Evolutionary conservation across 2,797 vertebrate genomes (phyloP), one percentile per base, ranked within the genome.

Genomic region (Sus cebifrons): DNA sequence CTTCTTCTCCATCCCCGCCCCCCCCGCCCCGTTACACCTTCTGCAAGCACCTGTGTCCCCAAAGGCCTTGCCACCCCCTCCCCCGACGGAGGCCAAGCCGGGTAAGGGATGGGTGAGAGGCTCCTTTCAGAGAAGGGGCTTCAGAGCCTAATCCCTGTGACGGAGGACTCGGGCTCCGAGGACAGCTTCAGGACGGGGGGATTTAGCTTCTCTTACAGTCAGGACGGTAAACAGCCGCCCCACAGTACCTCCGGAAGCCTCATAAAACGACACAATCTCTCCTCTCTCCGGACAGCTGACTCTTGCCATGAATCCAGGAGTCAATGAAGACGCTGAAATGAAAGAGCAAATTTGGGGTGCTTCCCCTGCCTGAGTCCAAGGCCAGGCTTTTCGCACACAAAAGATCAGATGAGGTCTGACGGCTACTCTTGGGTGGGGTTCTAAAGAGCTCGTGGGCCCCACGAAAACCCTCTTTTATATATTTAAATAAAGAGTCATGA

Each of bases 241-340:
- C 87, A 54, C 32, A 36, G 92, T 91, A 78, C 95, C 94, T 96
- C 87, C 7, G 21, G 93, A 97, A 96, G 75, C 79, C 86, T 93
- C 83, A 82, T 40, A 91, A 96, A 94, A 86, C 62, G 67, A 92
- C 68, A 87, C 95, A 82, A 87, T 96, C 96, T 83, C 74, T 84
- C 36, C 8, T 56, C 6, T 83, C 74, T 93, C 87, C 32, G 83
- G 49, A 84, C 15, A 17, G 64, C 29, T 91, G 96, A 67, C 58
- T 89, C 20, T 70, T 54, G 13, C 70, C 8, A 78, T 77, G 86
- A 86, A 97, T 95, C 77, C 95, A 77, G 36, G 36, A 91, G 73
- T 27, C 49, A 77, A 27, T 29, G 40, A 86, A 91, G 68, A 67
- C 11, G n/a, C 82, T 32, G 27, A 32, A 78, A 68, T 17, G 44